Percentiles rank a stretch among this genome's conserved stretches.
Evolutionary conservation across 2,113 vertebrate genomes (phyloP).

Genomic region (Austrofundulus limnaeus): DNA sequence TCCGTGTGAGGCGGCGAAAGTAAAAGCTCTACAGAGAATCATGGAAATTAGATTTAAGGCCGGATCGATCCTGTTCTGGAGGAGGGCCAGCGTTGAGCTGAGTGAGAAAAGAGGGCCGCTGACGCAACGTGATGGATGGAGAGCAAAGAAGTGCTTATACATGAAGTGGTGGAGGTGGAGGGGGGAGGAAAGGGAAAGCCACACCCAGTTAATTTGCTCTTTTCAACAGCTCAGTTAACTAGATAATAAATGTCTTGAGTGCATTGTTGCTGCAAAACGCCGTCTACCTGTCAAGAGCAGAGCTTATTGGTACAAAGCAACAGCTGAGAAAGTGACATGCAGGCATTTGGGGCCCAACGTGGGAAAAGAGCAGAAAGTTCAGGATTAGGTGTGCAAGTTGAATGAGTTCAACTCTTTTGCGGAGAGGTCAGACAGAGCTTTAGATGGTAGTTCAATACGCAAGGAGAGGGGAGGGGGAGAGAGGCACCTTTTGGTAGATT

Average conservation of each 20-base stretch:
- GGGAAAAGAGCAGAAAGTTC: slow-evolving; percentile 23
- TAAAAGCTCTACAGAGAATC: slow-evolving; percentile 75
- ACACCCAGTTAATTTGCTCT: slow-evolving; percentile 39
- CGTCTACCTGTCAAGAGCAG: slow-evolving; percentile 26
- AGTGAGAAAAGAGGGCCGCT: slow-evolving; percentile 50
- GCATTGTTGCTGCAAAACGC: slow-evolving; percentile 32
- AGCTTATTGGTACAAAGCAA: slow-evolving; percentile 13
- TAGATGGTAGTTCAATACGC: slow-evolving; percentile 15
- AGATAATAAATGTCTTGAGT: slow-evolving; percentile 51
- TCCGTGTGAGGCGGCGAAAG: slow-evolving; percentile 64
- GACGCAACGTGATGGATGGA: slow-evolving; percentile 66
- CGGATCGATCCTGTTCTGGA: slow-evolving; percentile 69
- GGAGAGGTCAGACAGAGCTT: slow-evolving; percentile 31
- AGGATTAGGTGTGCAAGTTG: slow-evolving; percentile 33
- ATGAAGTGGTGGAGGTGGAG: too few species aligned
- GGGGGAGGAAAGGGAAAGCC: slow-evolving; percentile 2
- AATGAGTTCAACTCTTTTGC: slow-evolving; percentile 37
- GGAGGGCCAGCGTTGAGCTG: slow-evolving; percentile 62
- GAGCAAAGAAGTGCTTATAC: slow-evolving; percentile 69
- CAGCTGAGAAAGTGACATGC: slow-evolving; percentile 12
- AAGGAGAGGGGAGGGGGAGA: too few species aligned
- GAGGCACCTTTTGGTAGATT: slow-evolving; percentile 11
- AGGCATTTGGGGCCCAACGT: slow-evolving; percentile 25
- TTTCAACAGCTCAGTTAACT: slow-evolving; percentile 36
- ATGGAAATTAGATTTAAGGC: slow-evolving; percentile 73